A percentile compares a stretch with the other conserved stretches of the same genome.
These are phyloP conservation scores for Polypedilum vanderplanki DNA, from an alignment of 1,140 invertebrate species.

Conservation along the genomic window DNA sequence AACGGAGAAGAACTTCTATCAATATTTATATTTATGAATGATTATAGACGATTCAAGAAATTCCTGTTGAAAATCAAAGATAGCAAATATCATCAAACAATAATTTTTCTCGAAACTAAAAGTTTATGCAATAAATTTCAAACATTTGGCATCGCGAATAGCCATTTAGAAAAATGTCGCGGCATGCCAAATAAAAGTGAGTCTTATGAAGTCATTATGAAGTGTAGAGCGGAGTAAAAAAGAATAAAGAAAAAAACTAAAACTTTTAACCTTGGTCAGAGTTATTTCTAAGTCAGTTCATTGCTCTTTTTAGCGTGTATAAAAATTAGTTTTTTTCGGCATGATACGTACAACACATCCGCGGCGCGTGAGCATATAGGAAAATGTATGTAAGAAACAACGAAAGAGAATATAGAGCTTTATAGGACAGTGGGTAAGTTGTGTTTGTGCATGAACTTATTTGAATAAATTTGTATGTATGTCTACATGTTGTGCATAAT, in stretches of 20 bases:
- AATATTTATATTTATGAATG: too few species aligned
- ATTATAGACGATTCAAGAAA: too few species aligned
- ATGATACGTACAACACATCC: conserved; percentile 16
- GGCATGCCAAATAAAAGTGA: conserved; percentile 6
- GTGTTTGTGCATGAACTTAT: conserved; percentile 3
- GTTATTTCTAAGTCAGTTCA: conserved; percentile 17
- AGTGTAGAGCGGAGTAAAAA: not conserved
- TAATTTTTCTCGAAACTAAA: too few species aligned
- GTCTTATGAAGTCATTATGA: conserved; percentile 13
- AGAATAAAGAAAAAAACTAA: not conserved
- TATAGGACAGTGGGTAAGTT: conserved; percentile 17
- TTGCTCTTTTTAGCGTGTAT: conserved; percentile 4
- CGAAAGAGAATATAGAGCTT: not conserved
- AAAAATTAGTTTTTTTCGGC: conserved; percentile 8
- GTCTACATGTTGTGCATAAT: not conserved
- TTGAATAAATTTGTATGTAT: not conserved
- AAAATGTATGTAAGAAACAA: not conserved
- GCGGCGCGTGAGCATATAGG: not conserved
- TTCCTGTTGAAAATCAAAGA: too few species aligned
- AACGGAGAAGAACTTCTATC: too few species aligned
- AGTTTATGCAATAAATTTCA: not conserved
- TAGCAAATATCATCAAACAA: too few species aligned
- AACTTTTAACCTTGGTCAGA: conserved; percentile 10
- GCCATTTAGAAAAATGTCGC: not conserved
- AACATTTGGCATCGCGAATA: not conserved